Evolutionary conservation across 2,113 vertebrate genomes (phyloP), one percentile per base, ranked within the genome.

Genomic region (Nothocercus julius): DNA sequence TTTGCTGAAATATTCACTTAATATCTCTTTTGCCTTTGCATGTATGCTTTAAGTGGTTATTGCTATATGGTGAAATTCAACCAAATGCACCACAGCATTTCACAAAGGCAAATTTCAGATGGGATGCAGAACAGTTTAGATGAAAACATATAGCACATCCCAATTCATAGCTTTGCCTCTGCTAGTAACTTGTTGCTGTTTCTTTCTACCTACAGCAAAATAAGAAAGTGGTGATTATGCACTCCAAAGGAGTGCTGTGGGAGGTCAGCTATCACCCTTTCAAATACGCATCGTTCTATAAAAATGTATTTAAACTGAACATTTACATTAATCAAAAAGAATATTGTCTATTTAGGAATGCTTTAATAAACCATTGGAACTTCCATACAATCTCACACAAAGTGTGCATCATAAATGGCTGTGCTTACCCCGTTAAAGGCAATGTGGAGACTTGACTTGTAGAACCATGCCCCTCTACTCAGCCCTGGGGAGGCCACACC

Each of bases 31-130:
- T 76, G 36, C 32, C 63, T 85, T 89, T 36, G 18, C 12, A 5
- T 44, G 49, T 76, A 73, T 89, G 5, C 38, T 68, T 83, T 61
- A 76, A 82, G 66, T 87, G 27, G 44, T 89, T 87, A 19, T 92
- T 91, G 49, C 36, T 30, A 34, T 78, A 36, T 30, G 36, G 32
- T 68, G 64, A 8, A 4, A 5, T 81, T 93, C 51, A 92, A 56
- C 61, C 81, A 38, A 84, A 38, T 79, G 38, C 36, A 63, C 30
- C 42, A 7, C 2, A 61, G 36, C 53, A 11, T 47, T 79, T 62
- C 67, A 70, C 24, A 63, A 30, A 25, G 56, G 18, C 74, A 45
- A 78, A 27, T 59, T 83, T 86, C 40, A 85, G n/a, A 27, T 54
- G 42, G 69, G 27, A 2, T 62, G 2, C 24, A n/a, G 20, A 59